phyloP scores from a whole-genome alignment of 2,888 invertebrate species.

The Hyposoter didymator region DNA sequence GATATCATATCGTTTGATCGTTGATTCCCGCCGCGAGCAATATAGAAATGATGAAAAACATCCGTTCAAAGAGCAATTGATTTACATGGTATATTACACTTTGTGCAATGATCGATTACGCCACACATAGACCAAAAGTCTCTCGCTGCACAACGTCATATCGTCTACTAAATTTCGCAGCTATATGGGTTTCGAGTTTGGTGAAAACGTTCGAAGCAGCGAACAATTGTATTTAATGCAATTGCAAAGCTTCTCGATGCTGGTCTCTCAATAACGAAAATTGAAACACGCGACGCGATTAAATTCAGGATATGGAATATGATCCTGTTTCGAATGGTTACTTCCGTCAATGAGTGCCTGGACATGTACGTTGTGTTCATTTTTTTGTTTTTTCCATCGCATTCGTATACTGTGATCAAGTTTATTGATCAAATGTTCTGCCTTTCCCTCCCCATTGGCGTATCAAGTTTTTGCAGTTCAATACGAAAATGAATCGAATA shows the following conservation, averaged over 20 bases:
- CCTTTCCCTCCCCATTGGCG: neutral
- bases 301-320: neutral
- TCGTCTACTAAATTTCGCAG: neutral
- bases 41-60: neutral
- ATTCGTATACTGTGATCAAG: neutral
- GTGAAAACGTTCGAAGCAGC: slow-evolving; percentile 2
- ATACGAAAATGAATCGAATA: neutral
- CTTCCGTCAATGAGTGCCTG: too few relatives aligned
- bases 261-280: slow-evolving; percentile 7
- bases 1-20: neutral
- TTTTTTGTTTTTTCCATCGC: neutral
- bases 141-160: neutral
- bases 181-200: neutral
- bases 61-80: neutral
- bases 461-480: neutral
- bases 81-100: neutral
- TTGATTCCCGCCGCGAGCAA: neutral
- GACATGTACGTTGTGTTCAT: neutral
- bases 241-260: slow-evolving; percentile 3
- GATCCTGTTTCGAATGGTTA: neutral
- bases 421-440: neutral
- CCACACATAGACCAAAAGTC: neutral
- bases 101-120: neutral
- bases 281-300: slow-evolving; percentile 7
- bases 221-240: slow-evolving; percentile 4